phyloP scores from a whole-genome alignment of 2,888 invertebrate species.

The Diplazon laetatorius region DNA sequence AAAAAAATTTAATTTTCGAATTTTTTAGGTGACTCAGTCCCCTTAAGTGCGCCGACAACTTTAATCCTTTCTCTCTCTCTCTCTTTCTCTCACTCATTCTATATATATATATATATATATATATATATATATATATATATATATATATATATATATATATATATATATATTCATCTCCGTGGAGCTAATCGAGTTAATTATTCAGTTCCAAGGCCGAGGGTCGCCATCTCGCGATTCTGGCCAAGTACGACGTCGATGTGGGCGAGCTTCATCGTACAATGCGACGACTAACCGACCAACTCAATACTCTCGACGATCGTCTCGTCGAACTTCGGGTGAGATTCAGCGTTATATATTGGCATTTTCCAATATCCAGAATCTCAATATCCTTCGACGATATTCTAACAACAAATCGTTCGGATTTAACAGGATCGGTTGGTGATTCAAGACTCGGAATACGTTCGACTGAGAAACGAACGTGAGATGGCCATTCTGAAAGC shows the following conservation, averaged over 20 bases:
- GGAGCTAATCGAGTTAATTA: conserved; percentile 35
- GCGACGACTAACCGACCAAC: conserved; percentile 65
- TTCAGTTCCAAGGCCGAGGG: conserved; percentile 68
- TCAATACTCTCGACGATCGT: conserved; percentile 63
- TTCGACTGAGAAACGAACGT: conserved; percentile 72
- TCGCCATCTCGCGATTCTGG: conserved; percentile 62
- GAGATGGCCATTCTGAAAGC: conserved; percentile 68
- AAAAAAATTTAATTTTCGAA: no score
- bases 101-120: no score
- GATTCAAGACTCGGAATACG: conserved; percentile 69
- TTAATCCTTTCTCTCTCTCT: background rate
- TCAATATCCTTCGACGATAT: background rate
- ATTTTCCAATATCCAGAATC: no score
- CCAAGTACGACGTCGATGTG: conserved; percentile 73
- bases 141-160: no score
- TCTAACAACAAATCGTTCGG: background rate
- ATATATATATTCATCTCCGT: no score
- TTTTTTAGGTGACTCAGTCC: background rate
- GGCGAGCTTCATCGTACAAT: conserved; percentile 67
- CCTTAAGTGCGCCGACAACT: conserved; percentile 6
- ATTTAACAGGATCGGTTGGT: conserved; percentile 66
- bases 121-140: no score
- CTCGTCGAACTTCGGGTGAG: conserved; percentile 68
- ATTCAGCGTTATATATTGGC: no score
- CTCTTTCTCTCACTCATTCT: no score